A percentile compares a stretch with the other conserved stretches of the same genome.
Conservation (phyloP, 2,113 vertebrate species). For the Coptodon bakossiorum region DNA sequence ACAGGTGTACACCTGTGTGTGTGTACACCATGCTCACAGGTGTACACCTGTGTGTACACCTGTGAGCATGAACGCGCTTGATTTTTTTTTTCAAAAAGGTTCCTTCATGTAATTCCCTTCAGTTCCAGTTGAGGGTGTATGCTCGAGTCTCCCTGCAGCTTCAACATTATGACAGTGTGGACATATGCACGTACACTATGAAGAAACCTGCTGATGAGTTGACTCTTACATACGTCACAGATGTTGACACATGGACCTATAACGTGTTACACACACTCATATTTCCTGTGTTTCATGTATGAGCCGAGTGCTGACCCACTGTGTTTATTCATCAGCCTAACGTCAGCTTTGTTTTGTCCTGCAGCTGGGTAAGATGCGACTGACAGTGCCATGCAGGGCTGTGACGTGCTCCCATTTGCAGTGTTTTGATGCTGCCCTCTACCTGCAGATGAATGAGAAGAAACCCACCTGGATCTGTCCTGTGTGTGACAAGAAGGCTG, state of each 20-base stretch:
- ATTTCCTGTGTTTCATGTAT: background rate
- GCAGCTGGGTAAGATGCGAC: constrained; percentile 96
- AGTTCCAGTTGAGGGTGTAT: background rate
- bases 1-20: too few relatives aligned
- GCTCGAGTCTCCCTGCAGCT: background rate
- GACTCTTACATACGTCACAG: background rate
- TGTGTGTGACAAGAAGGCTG: constrained; percentile 95
- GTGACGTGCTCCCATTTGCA: constrained; percentile 96
- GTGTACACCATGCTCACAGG: too few relatives aligned
- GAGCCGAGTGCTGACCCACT: background rate
- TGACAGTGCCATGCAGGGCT: constrained; percentile 90
- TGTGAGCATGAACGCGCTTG: too few relatives aligned
- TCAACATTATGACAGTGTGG: background rate
- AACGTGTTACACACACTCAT: background rate
- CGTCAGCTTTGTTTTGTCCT: background rate
- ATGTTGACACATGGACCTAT: background rate
- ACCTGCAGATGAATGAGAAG: constrained; percentile 99
- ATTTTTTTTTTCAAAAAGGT: too few relatives aligned
- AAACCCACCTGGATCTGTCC: constrained; percentile 98
- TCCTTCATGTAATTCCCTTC: too few relatives aligned
- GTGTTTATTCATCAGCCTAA: background rate
- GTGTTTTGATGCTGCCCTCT: constrained; percentile 96
- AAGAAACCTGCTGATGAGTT: background rate
- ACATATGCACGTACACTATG: background rate
- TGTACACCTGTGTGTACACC: too few relatives aligned